Percentiles rank a stretch among this genome's conserved stretches.
phyloP scores from a whole-genome alignment of 2,888 invertebrate genomes.

The Heterodera filipjevi region DNA sequence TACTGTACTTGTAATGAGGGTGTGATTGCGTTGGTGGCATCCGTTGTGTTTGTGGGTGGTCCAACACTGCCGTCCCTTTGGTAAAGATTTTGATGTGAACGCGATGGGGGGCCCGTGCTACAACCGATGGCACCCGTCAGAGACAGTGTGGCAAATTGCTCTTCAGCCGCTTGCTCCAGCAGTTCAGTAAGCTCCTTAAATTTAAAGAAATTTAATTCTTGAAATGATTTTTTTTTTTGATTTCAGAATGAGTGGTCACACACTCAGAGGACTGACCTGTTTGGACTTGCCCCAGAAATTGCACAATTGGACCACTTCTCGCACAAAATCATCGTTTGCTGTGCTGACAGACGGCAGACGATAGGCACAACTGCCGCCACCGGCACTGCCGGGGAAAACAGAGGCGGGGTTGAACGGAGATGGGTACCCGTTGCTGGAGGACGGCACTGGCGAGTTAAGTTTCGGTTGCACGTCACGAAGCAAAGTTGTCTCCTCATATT shows the following conservation, averaged over 20 bases:
- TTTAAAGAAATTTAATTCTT: slow-evolving; percentile 1
- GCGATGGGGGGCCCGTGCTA: slow-evolving; percentile 18
- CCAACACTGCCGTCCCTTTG: slow-evolving; percentile 3
- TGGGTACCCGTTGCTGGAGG: slow-evolving; percentile 26
- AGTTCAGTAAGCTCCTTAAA: slow-evolving; percentile 22
- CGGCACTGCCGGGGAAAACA: slow-evolving; percentile 12
- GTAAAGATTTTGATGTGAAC: slow-evolving; percentile 7
- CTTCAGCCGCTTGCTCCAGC: slow-evolving; percentile 25
- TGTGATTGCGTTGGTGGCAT: not conserved
- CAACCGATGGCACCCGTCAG: not conserved
- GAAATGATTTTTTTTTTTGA: not conserved
- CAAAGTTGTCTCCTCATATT: slow-evolving; percentile 18
- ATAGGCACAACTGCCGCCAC: slow-evolving; percentile 17
- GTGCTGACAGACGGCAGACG: slow-evolving; percentile 43
- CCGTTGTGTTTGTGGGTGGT: not conserved
- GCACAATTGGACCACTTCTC: slow-evolving; percentile 58
- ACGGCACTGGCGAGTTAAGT: slow-evolving; percentile 18
- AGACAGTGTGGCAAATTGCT: slow-evolving; percentile 21
- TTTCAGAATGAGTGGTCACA: not conserved
- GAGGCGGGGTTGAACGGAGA: slow-evolving; percentile 29
- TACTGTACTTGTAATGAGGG: not conserved
- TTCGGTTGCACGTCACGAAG: slow-evolving; percentile 25
- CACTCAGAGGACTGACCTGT: slow-evolving; percentile 31
- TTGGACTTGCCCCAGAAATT: slow-evolving; percentile 59
- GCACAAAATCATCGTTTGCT: slow-evolving; percentile 55